Evolutionary conservation across 2,113 vertebrate genomes (phyloP).

Genomic region (Neolamprologus tretocephalus): DNA sequence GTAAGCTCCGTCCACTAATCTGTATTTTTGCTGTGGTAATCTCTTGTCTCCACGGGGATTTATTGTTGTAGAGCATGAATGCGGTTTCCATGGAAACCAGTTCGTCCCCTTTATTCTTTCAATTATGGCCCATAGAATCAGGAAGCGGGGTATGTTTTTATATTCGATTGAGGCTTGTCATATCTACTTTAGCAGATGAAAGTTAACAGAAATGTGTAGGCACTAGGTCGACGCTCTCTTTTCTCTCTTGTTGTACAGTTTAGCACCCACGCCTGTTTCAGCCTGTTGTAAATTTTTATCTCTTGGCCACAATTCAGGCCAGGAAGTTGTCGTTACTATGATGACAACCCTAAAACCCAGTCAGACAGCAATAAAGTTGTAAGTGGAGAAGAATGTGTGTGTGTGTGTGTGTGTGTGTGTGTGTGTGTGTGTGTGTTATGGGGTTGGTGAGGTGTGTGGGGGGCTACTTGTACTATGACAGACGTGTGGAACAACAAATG

Average conservation of each 20-base stretch:
- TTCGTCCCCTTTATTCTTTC: neutral
- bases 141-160: neutral
- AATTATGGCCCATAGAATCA: neutral
- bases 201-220: neutral
- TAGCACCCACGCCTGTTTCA: neutral
- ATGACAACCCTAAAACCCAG: constrained; percentile 1
- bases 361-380: constrained; percentile 20
- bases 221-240: neutral
- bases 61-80: constrained; percentile 50
- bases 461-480: constrained; percentile 27
- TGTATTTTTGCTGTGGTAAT: constrained; percentile 59
- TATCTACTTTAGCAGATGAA: neutral
- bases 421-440: neutral
- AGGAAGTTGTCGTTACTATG: constrained; percentile 29
- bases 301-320: neutral
- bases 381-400: neutral
- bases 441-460: neutral
- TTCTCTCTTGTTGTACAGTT: neutral
- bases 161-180: neutral
- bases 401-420: neutral
- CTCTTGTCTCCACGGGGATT: constrained; percentile 61
- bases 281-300: neutral
- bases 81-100: constrained; percentile 20
- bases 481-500: constrained; percentile 50
- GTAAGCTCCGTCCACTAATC: constrained; percentile 34